Conservation (phyloP, 2,113 vertebrate genomes). For the Myotis davidii region DNA sequence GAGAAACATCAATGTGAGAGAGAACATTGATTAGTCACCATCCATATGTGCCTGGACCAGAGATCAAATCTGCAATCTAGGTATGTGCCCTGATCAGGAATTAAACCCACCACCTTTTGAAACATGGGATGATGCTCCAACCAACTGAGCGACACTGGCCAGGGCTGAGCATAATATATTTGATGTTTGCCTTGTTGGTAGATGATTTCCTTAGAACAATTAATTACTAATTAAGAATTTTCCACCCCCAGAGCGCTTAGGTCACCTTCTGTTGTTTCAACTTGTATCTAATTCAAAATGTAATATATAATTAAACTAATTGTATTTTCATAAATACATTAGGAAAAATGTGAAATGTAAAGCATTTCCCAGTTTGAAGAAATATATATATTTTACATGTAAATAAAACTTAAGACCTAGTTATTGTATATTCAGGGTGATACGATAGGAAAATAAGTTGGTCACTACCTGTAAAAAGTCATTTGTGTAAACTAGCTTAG, state of each 20-base stretch:
- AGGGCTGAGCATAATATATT: neutral
- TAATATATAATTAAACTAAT: neutral
- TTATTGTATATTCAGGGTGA: neutral
- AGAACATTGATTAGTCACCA: neutral
- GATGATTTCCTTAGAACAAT: neutral
- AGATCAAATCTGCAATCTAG: neutral
- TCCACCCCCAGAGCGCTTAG: neutral
- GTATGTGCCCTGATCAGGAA: neutral
- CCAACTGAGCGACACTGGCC: neutral
- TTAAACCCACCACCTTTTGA: neutral
- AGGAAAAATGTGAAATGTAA: neutral
- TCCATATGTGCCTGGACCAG: neutral
- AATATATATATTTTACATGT: constrained; percentile 6
- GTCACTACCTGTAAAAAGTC: neutral
- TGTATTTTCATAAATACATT: neutral
- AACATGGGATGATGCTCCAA: neutral
- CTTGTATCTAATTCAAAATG: constrained; percentile 10
- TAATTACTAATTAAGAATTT: constrained; percentile 23
- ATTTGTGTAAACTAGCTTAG: constrained; percentile 36
- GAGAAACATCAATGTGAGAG: neutral
- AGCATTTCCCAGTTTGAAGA: constrained; percentile 5
- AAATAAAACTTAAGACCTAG: neutral
- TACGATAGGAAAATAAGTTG: neutral
- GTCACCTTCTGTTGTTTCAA: neutral
- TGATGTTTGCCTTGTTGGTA: neutral